Percentiles rank a stretch among this genome's conserved stretches.
These are phyloP conservation scores for Cactoblastis cactorum DNA, from an alignment of 2,888 invertebrate species.

Conservation along the genomic window DNA sequence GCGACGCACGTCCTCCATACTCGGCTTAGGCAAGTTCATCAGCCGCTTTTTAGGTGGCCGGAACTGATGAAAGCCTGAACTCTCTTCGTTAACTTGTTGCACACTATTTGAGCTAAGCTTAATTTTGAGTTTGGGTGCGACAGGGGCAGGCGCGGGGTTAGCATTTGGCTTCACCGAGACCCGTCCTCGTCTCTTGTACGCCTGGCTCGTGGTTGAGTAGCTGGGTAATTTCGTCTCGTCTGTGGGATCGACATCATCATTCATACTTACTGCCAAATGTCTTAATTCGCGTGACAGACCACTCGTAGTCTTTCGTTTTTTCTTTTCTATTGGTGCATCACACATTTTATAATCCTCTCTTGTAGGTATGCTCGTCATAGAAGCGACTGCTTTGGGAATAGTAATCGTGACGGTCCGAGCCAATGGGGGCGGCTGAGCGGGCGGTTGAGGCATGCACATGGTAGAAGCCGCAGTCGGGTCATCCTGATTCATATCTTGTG, in stretches of 20 bases:
- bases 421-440: slow-evolving; percentile 79
- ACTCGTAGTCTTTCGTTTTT: slow-evolving; percentile 79
- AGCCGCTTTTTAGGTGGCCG: slow-evolving; percentile 92
- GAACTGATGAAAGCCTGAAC: slow-evolving; percentile 69
- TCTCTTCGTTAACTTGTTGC: slow-evolving; percentile 72
- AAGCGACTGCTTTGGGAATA: slow-evolving; percentile 93
- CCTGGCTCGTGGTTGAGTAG: slow-evolving; percentile 36
- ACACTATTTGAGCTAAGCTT: slow-evolving; percentile 83
- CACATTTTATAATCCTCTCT: slow-evolving; percentile 88
- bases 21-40: slow-evolving; percentile 80
- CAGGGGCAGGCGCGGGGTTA: slow-evolving; percentile 41
- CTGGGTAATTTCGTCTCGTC: slow-evolving; percentile 55
- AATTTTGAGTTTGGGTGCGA: slow-evolving; percentile 87
- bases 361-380: slow-evolving; percentile 92
- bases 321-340: slow-evolving; percentile 84
- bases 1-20: slow-evolving; percentile 88
- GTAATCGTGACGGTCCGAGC: slow-evolving; percentile 84
- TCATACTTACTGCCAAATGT: slow-evolving; percentile 80
- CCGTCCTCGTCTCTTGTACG: slow-evolving; percentile 55
- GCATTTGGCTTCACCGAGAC: slow-evolving; percentile 43
- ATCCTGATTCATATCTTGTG: slow-evolving; percentile 92
- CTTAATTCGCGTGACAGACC: slow-evolving; percentile 81
- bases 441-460: slow-evolving; percentile 72
- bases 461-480: slow-evolving; percentile 81
- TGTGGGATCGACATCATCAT: slow-evolving; percentile 73